Conservation (phyloP, 2,797 vertebrate species). For the Chaunax sp. region DNA sequence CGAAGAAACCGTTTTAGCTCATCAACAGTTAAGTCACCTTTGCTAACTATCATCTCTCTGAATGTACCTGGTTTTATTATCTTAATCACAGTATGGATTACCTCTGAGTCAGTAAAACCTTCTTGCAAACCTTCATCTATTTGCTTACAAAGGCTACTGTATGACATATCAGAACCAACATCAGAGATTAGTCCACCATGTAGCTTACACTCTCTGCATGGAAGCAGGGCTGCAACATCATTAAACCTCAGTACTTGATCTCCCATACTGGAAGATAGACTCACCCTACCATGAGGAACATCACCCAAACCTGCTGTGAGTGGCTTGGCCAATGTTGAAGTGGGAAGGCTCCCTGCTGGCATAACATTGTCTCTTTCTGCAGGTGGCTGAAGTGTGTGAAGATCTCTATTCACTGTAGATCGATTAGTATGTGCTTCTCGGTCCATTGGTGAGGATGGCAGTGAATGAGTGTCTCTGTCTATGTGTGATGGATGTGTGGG, state of each 20-base stretch:
- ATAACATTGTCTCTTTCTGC: neutral
- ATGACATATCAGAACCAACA: constrained; percentile 1
- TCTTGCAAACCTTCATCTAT: constrained; percentile 6
- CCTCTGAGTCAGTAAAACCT: constrained; percentile 23
- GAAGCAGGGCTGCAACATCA: constrained; percentile 3
- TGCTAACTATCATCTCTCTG: constrained; percentile 18
- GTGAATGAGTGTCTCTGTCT: neutral
- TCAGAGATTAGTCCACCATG: constrained; percentile 13
- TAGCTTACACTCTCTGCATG: neutral
- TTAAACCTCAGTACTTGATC: neutral
- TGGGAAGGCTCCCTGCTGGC: neutral
- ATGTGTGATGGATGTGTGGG: neutral
- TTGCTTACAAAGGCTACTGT: constrained; percentile 26
- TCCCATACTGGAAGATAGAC: neutral
- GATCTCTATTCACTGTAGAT: neutral
- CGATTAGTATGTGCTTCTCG: neutral
- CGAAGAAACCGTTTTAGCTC: constrained; percentile 35
- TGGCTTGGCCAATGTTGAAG: neutral
- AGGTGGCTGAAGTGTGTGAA: neutral
- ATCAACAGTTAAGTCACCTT: constrained; percentile 27
- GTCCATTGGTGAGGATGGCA: too few relatives aligned
- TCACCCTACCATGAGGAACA: neutral
- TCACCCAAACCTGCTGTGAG: neutral
- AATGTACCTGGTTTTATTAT: constrained; percentile 26
- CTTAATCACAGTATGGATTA: constrained; percentile 16